Evolutionary conservation across 2,113 vertebrate species (phyloP).

Genomic region (Caretta caretta): DNA sequence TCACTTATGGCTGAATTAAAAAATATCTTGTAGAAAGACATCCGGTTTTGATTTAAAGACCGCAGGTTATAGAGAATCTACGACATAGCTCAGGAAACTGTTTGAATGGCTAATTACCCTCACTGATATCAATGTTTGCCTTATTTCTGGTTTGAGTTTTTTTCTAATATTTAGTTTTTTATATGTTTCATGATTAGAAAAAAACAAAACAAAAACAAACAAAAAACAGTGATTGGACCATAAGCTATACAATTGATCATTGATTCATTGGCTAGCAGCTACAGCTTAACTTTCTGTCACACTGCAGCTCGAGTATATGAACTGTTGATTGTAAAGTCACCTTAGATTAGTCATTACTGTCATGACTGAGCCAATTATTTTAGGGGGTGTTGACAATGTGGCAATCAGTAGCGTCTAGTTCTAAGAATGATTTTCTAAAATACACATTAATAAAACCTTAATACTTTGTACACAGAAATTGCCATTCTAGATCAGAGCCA

Average conservation of each 20-base stretch:
- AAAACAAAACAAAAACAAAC: not conserved
- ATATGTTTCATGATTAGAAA: not conserved
- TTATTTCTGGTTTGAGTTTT: slow-evolving; percentile 3
- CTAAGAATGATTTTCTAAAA: not conserved
- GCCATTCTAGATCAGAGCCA: not conserved
- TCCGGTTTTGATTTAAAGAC: not conserved
- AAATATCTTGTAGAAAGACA: not conserved
- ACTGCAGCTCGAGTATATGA: not conserved
- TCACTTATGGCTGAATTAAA: not conserved
- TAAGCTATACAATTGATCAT: not conserved
- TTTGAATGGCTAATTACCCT: not conserved
- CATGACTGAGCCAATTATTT: not conserved
- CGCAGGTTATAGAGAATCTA: not conserved
- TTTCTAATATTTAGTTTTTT: not conserved
- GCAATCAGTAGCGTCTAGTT: not conserved
- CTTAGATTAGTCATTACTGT: not conserved
- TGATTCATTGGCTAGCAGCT: not conserved
- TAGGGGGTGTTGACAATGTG: not conserved
- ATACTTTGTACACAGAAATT: not conserved
- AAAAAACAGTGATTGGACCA: not conserved
- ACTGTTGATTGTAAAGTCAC: not conserved
- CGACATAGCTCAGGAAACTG: not conserved
- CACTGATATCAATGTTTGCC: slow-evolving; percentile 32
- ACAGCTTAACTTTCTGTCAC: not conserved
- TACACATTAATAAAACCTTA: not conserved